phyloP scores from a whole-genome alignment of 2,113 vertebrate species.

The Microtus richardsoni region DNA sequence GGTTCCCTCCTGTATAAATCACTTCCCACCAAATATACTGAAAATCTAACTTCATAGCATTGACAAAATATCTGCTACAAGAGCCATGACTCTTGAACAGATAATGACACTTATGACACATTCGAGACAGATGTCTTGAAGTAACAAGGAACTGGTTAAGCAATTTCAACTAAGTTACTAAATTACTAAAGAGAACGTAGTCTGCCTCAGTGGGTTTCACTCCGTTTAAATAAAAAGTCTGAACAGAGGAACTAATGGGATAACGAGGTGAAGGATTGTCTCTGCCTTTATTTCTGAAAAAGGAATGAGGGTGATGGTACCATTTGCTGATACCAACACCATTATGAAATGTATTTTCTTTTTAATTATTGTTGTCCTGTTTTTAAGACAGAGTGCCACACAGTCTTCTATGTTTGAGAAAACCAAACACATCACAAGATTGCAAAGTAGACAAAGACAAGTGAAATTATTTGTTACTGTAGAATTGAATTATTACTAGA shows the following conservation, averaged over 20 bases:
- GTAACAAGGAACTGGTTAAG: background rate
- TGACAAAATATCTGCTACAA: background rate
- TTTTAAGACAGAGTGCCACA: background rate
- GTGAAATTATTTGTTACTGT: background rate
- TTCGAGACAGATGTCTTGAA: background rate
- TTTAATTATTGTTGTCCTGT: background rate
- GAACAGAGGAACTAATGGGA: background rate
- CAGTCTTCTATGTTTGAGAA: background rate
- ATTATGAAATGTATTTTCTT: background rate
- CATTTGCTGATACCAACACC: background rate
- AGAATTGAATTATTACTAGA: background rate
- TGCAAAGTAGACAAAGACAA: background rate
- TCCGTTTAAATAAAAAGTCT: background rate
- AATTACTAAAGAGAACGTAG: too few species aligned
- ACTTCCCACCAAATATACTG: background rate
- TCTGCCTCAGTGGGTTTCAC: background rate
- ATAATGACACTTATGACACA: background rate
- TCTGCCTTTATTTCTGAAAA: background rate
- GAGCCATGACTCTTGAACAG: background rate
- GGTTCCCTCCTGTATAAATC: background rate
- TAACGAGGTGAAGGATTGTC: background rate
- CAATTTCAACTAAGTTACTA: background rate
- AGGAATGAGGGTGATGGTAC: background rate
- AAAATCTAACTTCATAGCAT: background rate
- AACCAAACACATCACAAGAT: background rate